These are phyloP conservation scores for Corticium candelabrum DNA, from an alignment of 37 sponge, comb jelly and placozoan genomes.

Conservation along the genomic window DNA sequence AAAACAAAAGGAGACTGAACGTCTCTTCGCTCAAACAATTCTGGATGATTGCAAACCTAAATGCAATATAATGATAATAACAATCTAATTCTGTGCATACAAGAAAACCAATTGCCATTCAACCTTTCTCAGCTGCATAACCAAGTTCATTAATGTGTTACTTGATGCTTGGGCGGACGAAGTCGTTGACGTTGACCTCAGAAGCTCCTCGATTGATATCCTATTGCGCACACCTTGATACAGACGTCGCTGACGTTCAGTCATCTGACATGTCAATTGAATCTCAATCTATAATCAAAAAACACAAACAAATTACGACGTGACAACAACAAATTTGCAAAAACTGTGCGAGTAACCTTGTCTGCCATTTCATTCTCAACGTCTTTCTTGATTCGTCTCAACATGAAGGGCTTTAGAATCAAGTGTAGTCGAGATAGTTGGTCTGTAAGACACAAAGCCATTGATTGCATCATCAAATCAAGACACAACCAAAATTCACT, in stretches of 20 bases:
- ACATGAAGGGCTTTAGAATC: slow-evolving; percentile 97
- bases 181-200: slow-evolving; percentile 43
- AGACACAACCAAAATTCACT: neutral
- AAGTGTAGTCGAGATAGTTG: slow-evolving; percentile 86
- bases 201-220: slow-evolving; percentile 81
- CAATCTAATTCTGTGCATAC: neutral
- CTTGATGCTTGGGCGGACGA: slow-evolving; percentile 38
- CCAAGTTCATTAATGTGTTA: slow-evolving; percentile 81
- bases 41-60: slow-evolving; percentile 93
- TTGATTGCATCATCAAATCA: neutral
- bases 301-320: neutral
- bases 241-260: slow-evolving; percentile 51
- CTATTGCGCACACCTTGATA: slow-evolving; percentile 72
- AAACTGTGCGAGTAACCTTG: slow-evolving; percentile 38
- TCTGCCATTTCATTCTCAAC: slow-evolving; percentile 94
- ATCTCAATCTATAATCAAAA: slow-evolving; percentile 52
- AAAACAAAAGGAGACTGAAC: slow-evolving; percentile 62
- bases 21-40: slow-evolving; percentile 80
- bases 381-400: slow-evolving; percentile 81
- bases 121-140: slow-evolving; percentile 97
- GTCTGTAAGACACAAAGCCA: slow-evolving; percentile 14
- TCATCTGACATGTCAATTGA: slow-evolving; percentile 53
- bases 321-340: neutral
- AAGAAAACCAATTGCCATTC: neutral
- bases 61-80: neutral